Evolutionary conservation across 2,113 vertebrate species (phyloP).

Genomic region (Hippocampus zosterae): DNA sequence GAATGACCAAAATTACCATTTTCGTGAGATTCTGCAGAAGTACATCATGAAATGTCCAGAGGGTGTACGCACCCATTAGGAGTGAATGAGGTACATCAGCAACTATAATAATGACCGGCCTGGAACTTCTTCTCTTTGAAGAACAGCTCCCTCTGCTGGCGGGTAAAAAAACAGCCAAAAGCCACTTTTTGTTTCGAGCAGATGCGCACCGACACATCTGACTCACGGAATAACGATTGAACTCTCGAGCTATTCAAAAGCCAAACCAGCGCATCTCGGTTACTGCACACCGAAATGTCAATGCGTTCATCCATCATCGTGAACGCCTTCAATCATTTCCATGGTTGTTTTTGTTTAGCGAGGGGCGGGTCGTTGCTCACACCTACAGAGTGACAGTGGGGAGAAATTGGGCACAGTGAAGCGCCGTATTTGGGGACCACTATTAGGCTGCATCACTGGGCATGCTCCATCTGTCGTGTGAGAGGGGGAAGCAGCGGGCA

Average conservation of each 20-base stretch:
- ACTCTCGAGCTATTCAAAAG: not conserved
- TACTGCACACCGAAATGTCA: not conserved
- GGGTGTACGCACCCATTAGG: not conserved
- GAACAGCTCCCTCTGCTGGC: slow-evolving; percentile 42
- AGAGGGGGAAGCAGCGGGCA: slow-evolving; percentile 30
- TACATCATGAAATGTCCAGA: not conserved
- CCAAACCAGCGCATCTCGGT: not conserved
- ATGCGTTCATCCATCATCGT: not conserved
- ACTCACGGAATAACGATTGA: not conserved
- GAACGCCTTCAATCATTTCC: not conserved
- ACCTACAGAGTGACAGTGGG: slow-evolving; percentile 5
- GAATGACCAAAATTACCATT: not conserved
- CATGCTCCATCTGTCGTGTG: slow-evolving; percentile 46
- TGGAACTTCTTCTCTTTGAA: not conserved
- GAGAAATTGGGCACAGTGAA: slow-evolving; percentile 8
- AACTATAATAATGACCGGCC: not conserved
- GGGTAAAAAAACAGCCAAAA: not conserved
- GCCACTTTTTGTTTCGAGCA: not conserved
- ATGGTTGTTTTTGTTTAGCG: not conserved
- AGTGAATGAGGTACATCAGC: not conserved
- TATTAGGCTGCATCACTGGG: slow-evolving; percentile 36
- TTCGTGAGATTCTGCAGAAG: not conserved
- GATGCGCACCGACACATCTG: not conserved
- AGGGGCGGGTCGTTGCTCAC: slow-evolving; percentile 26
- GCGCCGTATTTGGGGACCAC: slow-evolving; percentile 26